These are phyloP conservation scores for Napeogenes inachia DNA, from an alignment of 2,888 invertebrate species.

Conservation along the genomic window DNA sequence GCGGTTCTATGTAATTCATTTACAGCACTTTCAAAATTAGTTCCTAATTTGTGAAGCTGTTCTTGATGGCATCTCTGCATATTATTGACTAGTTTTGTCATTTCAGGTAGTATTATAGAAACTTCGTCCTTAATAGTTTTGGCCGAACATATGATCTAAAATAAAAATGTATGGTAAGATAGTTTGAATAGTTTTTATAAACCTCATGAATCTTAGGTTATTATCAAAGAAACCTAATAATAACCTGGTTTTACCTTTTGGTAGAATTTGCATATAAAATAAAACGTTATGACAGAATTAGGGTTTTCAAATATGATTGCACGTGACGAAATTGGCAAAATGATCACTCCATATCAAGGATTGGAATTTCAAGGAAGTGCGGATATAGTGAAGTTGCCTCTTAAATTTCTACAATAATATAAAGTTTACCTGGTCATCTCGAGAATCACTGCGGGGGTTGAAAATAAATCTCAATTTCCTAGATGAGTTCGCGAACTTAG, in stretches of 20 bases:
- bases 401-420: background rate
- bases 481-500: constrained; percentile 33
- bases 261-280: too few species aligned
- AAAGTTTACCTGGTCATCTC: constrained; percentile 26
- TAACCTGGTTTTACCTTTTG: too few species aligned
- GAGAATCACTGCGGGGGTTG: constrained; percentile 24
- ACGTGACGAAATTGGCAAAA: too few species aligned
- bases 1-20: constrained; percentile 37
- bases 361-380: too few species aligned
- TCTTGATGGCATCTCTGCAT: constrained; percentile 16
- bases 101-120: constrained; percentile 18
- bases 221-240: too few species aligned
- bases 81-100: constrained; percentile 18
- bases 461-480: constrained; percentile 30
- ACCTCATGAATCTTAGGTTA: too few species aligned
- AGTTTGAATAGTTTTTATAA: too few species aligned
- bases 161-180: background rate
- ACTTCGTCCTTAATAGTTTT: constrained; percentile 42
- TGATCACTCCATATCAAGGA: too few species aligned
- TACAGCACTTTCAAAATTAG: constrained; percentile 36
- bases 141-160: constrained; percentile 42
- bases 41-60: constrained; percentile 30
- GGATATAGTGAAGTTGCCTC: too few species aligned
- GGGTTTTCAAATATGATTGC: too few species aligned
- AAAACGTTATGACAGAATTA: too few species aligned